A percentile compares a stretch with the other conserved stretches of the same genome.
These are phyloP conservation scores for Cabera pusaria DNA, from an alignment of 2,888 invertebrate genomes.

Conservation along the genomic window DNA sequence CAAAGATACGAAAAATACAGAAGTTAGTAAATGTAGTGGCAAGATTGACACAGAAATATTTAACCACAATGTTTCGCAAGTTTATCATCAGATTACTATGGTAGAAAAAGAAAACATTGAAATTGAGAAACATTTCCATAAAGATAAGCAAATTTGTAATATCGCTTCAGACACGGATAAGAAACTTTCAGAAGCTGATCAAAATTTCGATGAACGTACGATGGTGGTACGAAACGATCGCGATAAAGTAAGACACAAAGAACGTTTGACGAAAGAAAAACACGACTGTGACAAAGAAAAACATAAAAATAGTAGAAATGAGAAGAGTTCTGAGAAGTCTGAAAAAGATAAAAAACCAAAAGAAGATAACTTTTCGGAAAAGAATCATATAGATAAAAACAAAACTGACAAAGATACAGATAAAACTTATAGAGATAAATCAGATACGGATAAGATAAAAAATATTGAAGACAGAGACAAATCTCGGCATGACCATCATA, in stretches of 20 bases:
- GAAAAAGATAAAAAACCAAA: slow-evolving; percentile 58
- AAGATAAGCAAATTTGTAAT: slow-evolving; percentile 50
- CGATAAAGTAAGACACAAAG: slow-evolving; percentile 64
- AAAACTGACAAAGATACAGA: slow-evolving; percentile 56
- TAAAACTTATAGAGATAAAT: slow-evolving; percentile 51
- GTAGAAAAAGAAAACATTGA: slow-evolving; percentile 75
- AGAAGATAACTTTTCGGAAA: slow-evolving; percentile 41
- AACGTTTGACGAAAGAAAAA: slow-evolving; percentile 66
- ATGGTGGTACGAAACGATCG: slow-evolving; percentile 61
- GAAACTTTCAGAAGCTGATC: slow-evolving; percentile 56
- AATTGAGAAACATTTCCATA: slow-evolving; percentile 63
- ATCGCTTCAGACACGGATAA: slow-evolving; percentile 25
- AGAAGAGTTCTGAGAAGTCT: slow-evolving; percentile 44
- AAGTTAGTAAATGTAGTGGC: slow-evolving; percentile 35
- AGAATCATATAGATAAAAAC: slow-evolving; percentile 46
- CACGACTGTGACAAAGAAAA: slow-evolving; percentile 61
- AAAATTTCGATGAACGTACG: slow-evolving; percentile 65
- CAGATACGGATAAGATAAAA: slow-evolving; percentile 51
- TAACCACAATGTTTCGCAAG: slow-evolving; percentile 43
- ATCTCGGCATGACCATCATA: slow-evolving; percentile 74
- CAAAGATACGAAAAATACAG: slow-evolving; percentile 36
- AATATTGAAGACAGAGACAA: slow-evolving; percentile 67
- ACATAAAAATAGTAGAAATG: slow-evolving; percentile 51
- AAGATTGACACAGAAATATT: slow-evolving; percentile 51
- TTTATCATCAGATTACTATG: slow-evolving; percentile 50